Evolutionary conservation across 2,888 invertebrate genomes (phyloP), one percentile per base, ranked within the genome.

Genomic region (Hemicrepidius hirtus): DNA sequence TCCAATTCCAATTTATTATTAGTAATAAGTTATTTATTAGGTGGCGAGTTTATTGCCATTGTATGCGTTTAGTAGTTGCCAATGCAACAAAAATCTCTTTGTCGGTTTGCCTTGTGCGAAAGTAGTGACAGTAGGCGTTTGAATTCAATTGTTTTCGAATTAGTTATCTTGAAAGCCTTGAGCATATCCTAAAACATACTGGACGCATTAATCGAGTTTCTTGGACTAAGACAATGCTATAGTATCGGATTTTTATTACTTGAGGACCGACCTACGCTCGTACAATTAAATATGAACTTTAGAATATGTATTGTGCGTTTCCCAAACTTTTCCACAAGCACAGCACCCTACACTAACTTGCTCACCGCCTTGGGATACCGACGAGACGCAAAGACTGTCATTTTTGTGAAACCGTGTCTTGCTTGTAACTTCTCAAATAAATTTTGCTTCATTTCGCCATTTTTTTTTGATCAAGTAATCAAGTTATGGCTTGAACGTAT

Each of bases 81-180:
- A 28, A 1, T 20, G 18, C 6, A 49, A 21, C 5, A 24, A 53
- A 53, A 53, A 21, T 53, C 12, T 2, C 53, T 10, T 28, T 53
- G 53, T 13, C 53, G 53, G 10, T 53, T 50, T 24, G 10, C 46
- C 46, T 28, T 53, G 44, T 21, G 24, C 28, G 53, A 46, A 46
- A 46, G n/a, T 3, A 24, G 16, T 20, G 9, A n/a, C 13, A 13
- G 53, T 53, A 32, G 53, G 53, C 53, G 53, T 53, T 49, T 53
- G 53, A 53, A 53, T 53, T 20, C 28, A 53, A 21, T 53, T 53
- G 53, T 24, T 53, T 53, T 53, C 53, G 1, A 32, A 32, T 24
- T 28, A 53, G 53, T 28, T 53, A 53, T 28, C 53, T 53, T 12
- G 53, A 53, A 53, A 53, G 53, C 53, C 53, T 53, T 53, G 53